These are phyloP conservation scores for Euproctis similis DNA, from an alignment of 2,888 invertebrate species.

Conservation along the genomic window DNA sequence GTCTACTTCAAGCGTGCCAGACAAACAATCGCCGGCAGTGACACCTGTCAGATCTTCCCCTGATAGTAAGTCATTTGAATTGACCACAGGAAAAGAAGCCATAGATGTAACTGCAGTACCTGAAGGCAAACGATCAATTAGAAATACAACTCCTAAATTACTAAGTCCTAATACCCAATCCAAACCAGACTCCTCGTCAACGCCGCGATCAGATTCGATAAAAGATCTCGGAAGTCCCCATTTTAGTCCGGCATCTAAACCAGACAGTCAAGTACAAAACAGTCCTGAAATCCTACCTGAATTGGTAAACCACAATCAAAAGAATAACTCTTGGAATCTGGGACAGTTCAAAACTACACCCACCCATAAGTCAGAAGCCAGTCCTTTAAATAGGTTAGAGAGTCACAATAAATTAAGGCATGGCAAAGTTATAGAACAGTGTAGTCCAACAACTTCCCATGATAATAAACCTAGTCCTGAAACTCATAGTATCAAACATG, in stretches of 20 bases:
- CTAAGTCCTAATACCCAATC: conserved; percentile 59
- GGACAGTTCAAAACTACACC: conserved; percentile 64
- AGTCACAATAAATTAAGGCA: conserved; percentile 57
- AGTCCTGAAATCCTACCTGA: conserved; percentile 60
- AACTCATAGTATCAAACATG: conserved; percentile 48
- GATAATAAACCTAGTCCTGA: conserved; percentile 68
- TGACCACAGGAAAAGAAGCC: conserved; percentile 30
- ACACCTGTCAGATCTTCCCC: conserved; percentile 38
- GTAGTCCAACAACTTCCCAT: conserved; percentile 65
- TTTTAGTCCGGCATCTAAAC: conserved; percentile 63
- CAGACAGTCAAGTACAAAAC: conserved; percentile 65
- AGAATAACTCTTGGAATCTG: conserved; percentile 58
- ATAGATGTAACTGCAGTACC: conserved; percentile 28
- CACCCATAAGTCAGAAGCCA: conserved; percentile 65
- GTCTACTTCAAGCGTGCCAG: conserved; percentile 16
- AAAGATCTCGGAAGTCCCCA: conserved; percentile 61
- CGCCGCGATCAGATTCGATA: conserved; percentile 51
- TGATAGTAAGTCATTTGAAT: conserved; percentile 39
- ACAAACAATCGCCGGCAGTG: conserved; percentile 8
- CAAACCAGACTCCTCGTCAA: conserved; percentile 63
- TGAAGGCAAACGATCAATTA: conserved; percentile 36
- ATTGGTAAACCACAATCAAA: conserved; percentile 30
- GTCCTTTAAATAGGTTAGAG: conserved; percentile 62
- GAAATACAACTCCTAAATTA: conserved; percentile 46
- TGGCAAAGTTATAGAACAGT: conserved; percentile 60